phyloP scores from a whole-genome alignment of 2,113 vertebrate genomes.

The Pangasianodon hypophthalmus region DNA sequence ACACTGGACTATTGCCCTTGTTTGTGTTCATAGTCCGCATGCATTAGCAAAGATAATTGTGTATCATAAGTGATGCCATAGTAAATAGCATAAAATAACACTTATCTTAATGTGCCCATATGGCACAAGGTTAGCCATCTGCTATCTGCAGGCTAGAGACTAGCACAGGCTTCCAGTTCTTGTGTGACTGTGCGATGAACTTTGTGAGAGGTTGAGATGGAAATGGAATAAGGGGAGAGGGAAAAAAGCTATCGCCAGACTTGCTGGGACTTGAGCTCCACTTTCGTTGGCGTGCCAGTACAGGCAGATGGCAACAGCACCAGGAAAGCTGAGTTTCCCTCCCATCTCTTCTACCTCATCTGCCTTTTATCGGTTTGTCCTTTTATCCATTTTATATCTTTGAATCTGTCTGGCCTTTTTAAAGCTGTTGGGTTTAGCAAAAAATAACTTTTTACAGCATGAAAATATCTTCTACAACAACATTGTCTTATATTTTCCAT shows the following conservation, averaged over 20 bases:
- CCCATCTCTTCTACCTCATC: background rate
- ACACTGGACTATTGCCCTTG: background rate
- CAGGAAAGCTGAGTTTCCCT: conserved; percentile 8
- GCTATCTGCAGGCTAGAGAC: conserved; percentile 13
- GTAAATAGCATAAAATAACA: conserved; percentile 30
- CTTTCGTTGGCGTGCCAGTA: conserved; percentile 32
- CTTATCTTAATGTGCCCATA: conserved; percentile 38
- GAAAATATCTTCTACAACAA: background rate
- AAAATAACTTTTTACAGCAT: background rate
- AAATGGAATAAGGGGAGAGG: conserved; percentile 38
- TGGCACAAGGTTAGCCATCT: conserved; percentile 45
- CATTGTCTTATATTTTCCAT: background rate
- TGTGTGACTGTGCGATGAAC: conserved; percentile 35
- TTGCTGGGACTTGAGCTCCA: conserved; percentile 31
- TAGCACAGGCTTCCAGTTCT: conserved; percentile 1
- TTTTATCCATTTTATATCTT: background rate
- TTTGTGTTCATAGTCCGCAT: background rate
- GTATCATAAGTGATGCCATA: background rate
- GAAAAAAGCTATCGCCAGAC: conserved; percentile 13
- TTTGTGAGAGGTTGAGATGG: conserved; percentile 17
- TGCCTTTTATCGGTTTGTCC: background rate
- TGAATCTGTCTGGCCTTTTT: background rate
- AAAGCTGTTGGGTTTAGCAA: background rate
- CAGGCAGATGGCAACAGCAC: conserved; percentile 46
- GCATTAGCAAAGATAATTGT: background rate